A percentile compares a stretch with the other conserved stretches of the same genome.
These are phyloP conservation scores for Chondrosia reniformis DNA, from an alignment of 37 sponge, comb jelly and placozoan genomes.

Conservation along the genomic window DNA sequence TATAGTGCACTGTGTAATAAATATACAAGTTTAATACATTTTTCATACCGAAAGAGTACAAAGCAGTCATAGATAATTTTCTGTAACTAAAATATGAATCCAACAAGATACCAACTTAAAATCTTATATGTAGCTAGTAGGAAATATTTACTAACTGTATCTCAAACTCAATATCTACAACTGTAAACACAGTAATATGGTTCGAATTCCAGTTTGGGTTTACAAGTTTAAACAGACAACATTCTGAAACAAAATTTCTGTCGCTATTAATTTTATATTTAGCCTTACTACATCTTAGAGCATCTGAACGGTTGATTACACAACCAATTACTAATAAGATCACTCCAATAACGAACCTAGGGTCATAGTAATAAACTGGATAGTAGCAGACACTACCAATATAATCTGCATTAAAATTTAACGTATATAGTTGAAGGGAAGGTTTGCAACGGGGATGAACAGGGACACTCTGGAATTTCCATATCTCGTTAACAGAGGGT, in stretches of 20 bases:
- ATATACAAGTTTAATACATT: too few relatives aligned
- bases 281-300: conserved; percentile 41
- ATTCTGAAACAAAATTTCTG: conserved; percentile 48
- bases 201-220: conserved; percentile 89
- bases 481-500: conserved; percentile 40
- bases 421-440: conserved; percentile 47
- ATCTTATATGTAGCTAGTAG: too few relatives aligned
- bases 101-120: too few relatives aligned
- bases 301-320: conserved; percentile 58
- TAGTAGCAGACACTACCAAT: conserved; percentile 50
- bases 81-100: too few relatives aligned
- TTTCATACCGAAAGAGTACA: too few relatives aligned
- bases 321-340: conserved; percentile 64
- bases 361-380: conserved; percentile 48
- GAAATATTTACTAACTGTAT: too few relatives aligned
- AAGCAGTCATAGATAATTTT: too few relatives aligned
- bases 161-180: too few relatives aligned
- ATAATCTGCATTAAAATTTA: conserved; percentile 68
- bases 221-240: conserved; percentile 57
- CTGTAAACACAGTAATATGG: too few relatives aligned
- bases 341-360: conserved; percentile 79
- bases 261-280: not conserved
- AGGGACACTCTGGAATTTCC: conserved; percentile 27
- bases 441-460: conserved; percentile 33
- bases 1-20: too few relatives aligned